Base-by-base conservation (phyloP, 2,113 vertebrate species). In the Phasianus colchicus region DNA sequence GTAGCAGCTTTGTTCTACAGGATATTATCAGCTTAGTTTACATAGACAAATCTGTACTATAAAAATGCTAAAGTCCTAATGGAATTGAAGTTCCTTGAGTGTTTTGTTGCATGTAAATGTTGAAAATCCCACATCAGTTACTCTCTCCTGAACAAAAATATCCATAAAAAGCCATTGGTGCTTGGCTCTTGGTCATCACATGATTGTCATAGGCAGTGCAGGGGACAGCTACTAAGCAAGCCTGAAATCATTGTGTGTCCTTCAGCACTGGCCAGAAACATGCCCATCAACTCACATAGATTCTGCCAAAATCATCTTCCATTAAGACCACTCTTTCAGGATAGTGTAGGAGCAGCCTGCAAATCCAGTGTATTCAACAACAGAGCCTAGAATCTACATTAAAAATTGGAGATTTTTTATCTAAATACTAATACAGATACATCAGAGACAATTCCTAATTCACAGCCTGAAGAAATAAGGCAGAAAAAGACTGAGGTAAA, bases 291-390 rank as follows among this genome's bases (percentile, higher is more conserved):
- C 45, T 73, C 6, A 1, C 65, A 47, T 73, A 90, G n/a, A 50
- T 65, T 86, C 85, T 91, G 92, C 55, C 92, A 83, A 70, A 42
- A 73, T 43, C 30, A 47, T 21, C 75, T 88, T 95, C 79, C 83
- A 64, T 32, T 4, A 7, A 74, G 52, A 72, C 34, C 36, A 18
- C 15, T 69, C 60, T 82, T 75, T 91, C 60, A 71, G 47, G 42
- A 67, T 25, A 45, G 25, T 2, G 2, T 34, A 71, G 60, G 36
- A 86, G 50, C 58, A 88, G 45, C 42, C 42, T 60, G 25, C 71
- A 55, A 86, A 81, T 88, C 52, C 43, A 52, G 17, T n/a, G 30
- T 24, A 83, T 64, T 88, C 72, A 50, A 47, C 24, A 86, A 43
- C 3, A 88, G 36, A 86, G 65, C 19, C 72, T 71, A 38, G 60